phyloP scores from a whole-genome alignment of 2,888 invertebrate genomes.

The Nomada fucata region DNA sequence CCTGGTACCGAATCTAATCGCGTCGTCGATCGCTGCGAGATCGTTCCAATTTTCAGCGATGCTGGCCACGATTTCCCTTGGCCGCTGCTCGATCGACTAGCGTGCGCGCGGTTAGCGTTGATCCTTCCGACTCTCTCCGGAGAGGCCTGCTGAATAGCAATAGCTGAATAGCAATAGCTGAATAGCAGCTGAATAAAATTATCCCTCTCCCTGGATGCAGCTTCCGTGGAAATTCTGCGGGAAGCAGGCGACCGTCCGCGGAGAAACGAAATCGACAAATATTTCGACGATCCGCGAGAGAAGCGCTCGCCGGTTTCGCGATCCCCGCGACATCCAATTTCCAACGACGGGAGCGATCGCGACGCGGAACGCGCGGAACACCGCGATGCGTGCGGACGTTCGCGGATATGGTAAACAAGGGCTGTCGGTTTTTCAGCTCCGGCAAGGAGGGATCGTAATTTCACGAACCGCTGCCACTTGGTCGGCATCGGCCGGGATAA shows the following conservation, averaged over 20 bases:
- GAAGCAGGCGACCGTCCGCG: conserved; percentile 75
- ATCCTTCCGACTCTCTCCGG: neutral
- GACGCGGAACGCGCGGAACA: neutral
- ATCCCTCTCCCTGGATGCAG: no score
- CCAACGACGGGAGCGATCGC: conserved; percentile 22
- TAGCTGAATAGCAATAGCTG: no score
- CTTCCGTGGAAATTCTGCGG: conserved; percentile 72
- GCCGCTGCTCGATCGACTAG: neutral
- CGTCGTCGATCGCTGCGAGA: neutral
- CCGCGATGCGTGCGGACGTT: neutral
- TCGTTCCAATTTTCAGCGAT: no score
- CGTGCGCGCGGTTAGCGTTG: neutral
- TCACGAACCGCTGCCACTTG: conserved; percentile 51
- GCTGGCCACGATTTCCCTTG: no score
- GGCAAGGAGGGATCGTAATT: conserved; percentile 48
- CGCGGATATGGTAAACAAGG: conserved; percentile 55
- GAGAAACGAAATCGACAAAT: no score
- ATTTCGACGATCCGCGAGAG: neutral
- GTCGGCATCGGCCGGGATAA: conserved; percentile 52
- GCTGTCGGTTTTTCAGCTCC: conserved; percentile 28
- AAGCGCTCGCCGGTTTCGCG: neutral
- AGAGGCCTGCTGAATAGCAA: no score
- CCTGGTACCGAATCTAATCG: neutral
- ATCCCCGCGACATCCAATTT: conserved; percentile 19
- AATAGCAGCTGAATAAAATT: no score